A percentile compares a stretch with the other conserved stretches of the same genome.
These are phyloP conservation scores for Reinhardtius hippoglossoides DNA, from an alignment of 2,113 vertebrate species.

Conservation along the genomic window DNA sequence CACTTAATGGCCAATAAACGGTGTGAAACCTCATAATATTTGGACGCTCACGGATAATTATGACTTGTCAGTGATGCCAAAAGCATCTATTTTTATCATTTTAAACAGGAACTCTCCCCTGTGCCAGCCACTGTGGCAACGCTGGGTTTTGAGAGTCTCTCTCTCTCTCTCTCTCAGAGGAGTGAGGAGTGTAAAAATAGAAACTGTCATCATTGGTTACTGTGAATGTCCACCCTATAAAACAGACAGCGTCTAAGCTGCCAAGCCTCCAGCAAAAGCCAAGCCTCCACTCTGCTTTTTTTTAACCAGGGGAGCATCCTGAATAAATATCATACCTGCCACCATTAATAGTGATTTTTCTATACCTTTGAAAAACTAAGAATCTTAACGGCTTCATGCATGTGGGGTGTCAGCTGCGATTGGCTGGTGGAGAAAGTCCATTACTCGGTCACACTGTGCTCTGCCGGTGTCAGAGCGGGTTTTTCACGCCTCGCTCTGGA, in stretches of 20 bases:
- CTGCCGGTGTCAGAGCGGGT: slow-evolving; percentile 5
- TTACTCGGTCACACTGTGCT: slow-evolving; percentile 33
- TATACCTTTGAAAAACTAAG: slow-evolving; percentile 45
- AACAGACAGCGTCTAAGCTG: slow-evolving; percentile 62
- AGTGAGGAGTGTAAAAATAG: slow-evolving; percentile 69
- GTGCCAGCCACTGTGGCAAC: slow-evolving; percentile 43
- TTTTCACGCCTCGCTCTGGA: slow-evolving; percentile 15
- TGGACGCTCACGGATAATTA: slow-evolving; percentile 4
- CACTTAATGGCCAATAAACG: background rate
- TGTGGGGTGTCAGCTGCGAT: slow-evolving; percentile 29
- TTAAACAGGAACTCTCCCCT: slow-evolving; percentile 12
- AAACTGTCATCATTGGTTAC: slow-evolving; percentile 69
- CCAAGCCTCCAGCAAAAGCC: slow-evolving; percentile 57
- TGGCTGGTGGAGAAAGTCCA: slow-evolving; percentile 43
- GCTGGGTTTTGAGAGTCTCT: slow-evolving; percentile 52
- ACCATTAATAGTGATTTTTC: slow-evolving; percentile 57
- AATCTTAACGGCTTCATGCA: slow-evolving; percentile 36
- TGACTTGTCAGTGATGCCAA: background rate
- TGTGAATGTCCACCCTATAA: slow-evolving; percentile 60
- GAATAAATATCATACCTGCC: slow-evolving; percentile 61
- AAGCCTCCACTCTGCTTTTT: slow-evolving; percentile 42
- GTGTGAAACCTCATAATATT: background rate
- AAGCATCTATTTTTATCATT: slow-evolving; percentile 15
- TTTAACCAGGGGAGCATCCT: slow-evolving; percentile 41
- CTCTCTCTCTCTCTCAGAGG: slow-evolving; percentile 54